These are phyloP conservation scores for Ostrea denselamellosa DNA, from an alignment of 1,140 invertebrate genomes.

Conservation along the genomic window DNA sequence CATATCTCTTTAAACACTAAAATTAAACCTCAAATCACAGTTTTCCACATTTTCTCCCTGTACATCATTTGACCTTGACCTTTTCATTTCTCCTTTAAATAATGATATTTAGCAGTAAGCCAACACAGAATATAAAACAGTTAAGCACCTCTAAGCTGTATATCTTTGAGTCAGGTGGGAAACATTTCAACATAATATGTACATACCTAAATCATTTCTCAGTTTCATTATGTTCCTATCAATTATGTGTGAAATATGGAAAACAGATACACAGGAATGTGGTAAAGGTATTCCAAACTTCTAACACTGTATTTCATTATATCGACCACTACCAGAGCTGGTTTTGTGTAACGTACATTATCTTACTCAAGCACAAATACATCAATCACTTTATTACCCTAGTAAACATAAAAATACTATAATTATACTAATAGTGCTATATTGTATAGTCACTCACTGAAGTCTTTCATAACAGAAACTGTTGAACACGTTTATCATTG, in stretches of 20 bases:
- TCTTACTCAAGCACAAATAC: slow-evolving; percentile 2
- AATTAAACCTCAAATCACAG: background rate
- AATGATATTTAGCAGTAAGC: slow-evolving; percentile 33
- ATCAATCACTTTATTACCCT: background rate
- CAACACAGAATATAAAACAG: slow-evolving; percentile 17
- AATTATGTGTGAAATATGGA: slow-evolving; percentile 38
- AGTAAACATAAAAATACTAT: too few species aligned
- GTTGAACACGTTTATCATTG: too few species aligned
- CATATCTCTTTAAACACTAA: too few species aligned
- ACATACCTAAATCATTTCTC: slow-evolving; percentile 18
- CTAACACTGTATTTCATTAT: background rate
- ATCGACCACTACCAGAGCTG: background rate
- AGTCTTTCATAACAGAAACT: too few species aligned
- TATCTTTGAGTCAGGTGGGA: slow-evolving; percentile 31
- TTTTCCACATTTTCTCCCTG: background rate
- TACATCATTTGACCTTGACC: background rate
- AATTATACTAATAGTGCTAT: too few species aligned
- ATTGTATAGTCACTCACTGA: too few species aligned
- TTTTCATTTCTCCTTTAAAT: background rate
- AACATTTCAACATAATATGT: slow-evolving; percentile 33
- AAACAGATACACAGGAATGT: background rate
- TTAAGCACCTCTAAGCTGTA: slow-evolving; percentile 14
- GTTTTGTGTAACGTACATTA: background rate
- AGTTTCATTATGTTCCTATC: slow-evolving; percentile 33
- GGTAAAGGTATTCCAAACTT: slow-evolving; percentile 10